These are phyloP conservation scores for Campylorhamphus procurvoides DNA, from an alignment of 2,113 vertebrate species.

Conservation along the genomic window DNA sequence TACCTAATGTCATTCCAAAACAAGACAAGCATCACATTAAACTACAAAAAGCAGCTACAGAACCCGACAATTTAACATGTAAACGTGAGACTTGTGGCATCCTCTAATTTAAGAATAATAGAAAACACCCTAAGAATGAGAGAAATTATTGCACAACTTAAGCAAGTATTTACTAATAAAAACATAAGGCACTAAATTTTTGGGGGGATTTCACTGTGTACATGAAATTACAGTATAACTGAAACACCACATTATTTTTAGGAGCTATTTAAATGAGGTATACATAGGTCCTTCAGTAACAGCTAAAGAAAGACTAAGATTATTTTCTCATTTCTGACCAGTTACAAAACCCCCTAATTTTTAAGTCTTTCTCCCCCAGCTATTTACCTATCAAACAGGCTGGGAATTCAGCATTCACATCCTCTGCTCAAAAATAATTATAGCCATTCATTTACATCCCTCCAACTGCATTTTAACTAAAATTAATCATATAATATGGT, in stretches of 20 bases:
- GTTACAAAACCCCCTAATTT: neutral
- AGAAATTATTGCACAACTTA: neutral
- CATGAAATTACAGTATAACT: slow-evolving; percentile 1
- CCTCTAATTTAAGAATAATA: neutral
- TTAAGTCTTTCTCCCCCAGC: neutral
- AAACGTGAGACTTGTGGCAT: neutral
- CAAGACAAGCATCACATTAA: neutral
- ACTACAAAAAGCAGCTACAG: neutral
- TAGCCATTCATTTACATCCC: neutral
- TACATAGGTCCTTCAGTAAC: neutral
- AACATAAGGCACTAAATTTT: slow-evolving; percentile 37
- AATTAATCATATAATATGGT: neutral
- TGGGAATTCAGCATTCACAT: neutral
- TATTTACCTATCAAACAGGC: neutral
- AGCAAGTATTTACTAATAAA: neutral
- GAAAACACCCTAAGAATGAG: neutral
- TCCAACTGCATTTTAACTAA: neutral
- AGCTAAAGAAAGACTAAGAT: neutral
- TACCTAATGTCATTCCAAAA: neutral
- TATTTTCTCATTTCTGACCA: neutral
- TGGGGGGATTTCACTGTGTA: neutral
- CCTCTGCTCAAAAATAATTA: neutral
- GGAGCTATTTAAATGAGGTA: slow-evolving; percentile 35
- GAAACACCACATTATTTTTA: slow-evolving; percentile 11
- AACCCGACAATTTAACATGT: neutral